Evolutionary conservation across 2,888 invertebrate genomes (phyloP).

Genomic region (Anthoptus insignis): DNA sequence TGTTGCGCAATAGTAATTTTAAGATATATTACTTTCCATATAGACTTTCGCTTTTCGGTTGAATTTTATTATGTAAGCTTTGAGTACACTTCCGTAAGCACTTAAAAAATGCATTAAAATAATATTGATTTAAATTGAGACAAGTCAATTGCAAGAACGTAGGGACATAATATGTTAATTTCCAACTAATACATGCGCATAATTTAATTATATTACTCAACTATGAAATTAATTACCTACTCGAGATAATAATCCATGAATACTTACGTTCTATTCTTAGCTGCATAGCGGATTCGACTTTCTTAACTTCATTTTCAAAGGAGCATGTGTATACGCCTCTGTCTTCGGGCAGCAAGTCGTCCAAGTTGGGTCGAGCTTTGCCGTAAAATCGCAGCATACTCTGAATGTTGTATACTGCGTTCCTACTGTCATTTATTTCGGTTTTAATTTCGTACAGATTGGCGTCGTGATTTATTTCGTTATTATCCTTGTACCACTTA

Average conservation of each 20-base stretch:
- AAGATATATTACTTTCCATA: slow-evolving; percentile 14
- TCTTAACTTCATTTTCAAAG: slow-evolving; percentile 96
- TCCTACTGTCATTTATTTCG: slow-evolving; percentile 91
- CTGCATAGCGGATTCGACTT: slow-evolving; percentile 96
- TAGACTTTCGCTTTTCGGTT: slow-evolving; percentile 23
- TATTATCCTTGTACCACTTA: slow-evolving; percentile 95
- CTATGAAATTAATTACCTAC: too few relatives aligned
- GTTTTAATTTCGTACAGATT: slow-evolving; percentile 94
- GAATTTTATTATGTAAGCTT: not conserved
- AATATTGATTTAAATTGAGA: too few relatives aligned
- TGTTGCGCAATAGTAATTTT: slow-evolving; percentile 18
- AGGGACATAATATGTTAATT: too few relatives aligned
- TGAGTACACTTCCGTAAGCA: not conserved
- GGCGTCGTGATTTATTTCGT: slow-evolving; percentile 92
- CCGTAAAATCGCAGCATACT: slow-evolving; percentile 94
- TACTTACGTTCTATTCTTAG: slow-evolving; percentile 95
- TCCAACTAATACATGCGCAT: too few relatives aligned
- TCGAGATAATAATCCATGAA: not conserved
- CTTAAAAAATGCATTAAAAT: too few relatives aligned
- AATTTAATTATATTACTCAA: too few relatives aligned
- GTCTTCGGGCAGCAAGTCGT: slow-evolving; percentile 94
- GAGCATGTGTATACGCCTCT: slow-evolving; percentile 96
- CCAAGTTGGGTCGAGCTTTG: slow-evolving; percentile 91
- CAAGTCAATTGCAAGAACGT: too few relatives aligned
- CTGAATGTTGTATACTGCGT: slow-evolving; percentile 94